Evolutionary conservation across 2,797 vertebrate genomes (phyloP), one percentile per base, ranked within the genome.

Genomic region (Xerus rutilus): DNA sequence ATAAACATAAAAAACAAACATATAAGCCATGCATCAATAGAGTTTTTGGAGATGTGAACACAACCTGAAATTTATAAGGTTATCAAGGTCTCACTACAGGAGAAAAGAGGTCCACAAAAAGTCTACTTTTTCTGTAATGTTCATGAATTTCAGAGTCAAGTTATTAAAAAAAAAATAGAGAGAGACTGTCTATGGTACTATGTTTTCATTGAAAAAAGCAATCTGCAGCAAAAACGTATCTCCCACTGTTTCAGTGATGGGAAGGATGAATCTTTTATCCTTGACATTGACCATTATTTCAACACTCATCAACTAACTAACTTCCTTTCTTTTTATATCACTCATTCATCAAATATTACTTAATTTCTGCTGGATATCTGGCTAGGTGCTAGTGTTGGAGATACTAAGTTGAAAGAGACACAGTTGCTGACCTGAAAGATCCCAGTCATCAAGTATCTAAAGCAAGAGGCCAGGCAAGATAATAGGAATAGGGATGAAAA

Each of bases 211-310:
- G 39, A 84, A 82, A 77, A 92, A 91, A 54, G 7, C 30, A 89
- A 62, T 89, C 1, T 4, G 64, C 21, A 67, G 81, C 17, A 76
- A 95, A 95, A 86, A 45, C 2, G 1, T 47, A 15, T 54, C 57
- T 91, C 84, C 52, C 1, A 76, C 20, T 45, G 96, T 95, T 89
- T 79, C 30, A 86, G 28, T 85, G 49, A 59, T 74, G 25, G 59
- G 10, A 89, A 81, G 5, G 35, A 62, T 81, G 21, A 73, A 64
- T 83, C 25, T 76, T 93, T 70, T 45, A 84, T 45, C n/a, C 23
- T 1, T 47, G 47, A 52, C 17, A 91, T 32, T 49, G 7, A 57
- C 54, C 62, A 13, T 76, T 67, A 20, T 23, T 86, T 95, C 70
- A 85, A 43, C 30, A 88, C 65, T 25, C 18, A 35, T 39, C 39